Base-by-base conservation (phyloP, 2,113 vertebrate species). In the Carassius auratus region DNA sequence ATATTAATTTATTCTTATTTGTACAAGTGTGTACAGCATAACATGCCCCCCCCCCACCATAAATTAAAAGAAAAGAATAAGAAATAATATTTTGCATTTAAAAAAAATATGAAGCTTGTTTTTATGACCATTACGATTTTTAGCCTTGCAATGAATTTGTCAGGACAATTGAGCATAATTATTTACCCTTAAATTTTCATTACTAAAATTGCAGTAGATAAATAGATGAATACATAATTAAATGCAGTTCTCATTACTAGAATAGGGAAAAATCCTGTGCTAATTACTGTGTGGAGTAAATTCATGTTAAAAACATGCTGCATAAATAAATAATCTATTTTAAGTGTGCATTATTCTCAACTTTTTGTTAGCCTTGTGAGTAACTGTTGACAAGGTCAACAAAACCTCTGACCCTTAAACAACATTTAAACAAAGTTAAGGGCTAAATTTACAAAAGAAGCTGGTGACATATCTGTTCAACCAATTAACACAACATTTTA, bases 401-500 rank as follows among this genome's bases (percentile, higher is more conserved):
- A 50, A 76, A 8, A 59, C 36, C 36, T 38, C 5, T 50, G 9
- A 23, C n/a, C n/a, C 12, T 52, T 17, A 50, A 75, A 26, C 42
- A 42, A 59, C 57, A 21, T 75, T 50, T 26, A 73, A 52, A 80
- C 21, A 68, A 50, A n/a, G 23, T 81, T 81, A 81, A 66, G 52
- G 5, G 13, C 61, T 62, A 68, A 10, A 68, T 48, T 81, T 26
- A 68, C 4, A 66, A 15, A 23, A 30, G 23, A 81, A 45, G 62
- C n/a, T 8, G 13, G 1, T 48, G 57, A 80, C 38, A 81, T 48
- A 10, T 81, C 78, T 81, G 61, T 81, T n/a, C 78, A 5, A 23
- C 23, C 42, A 81, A 68, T 81, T 52, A 81, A 62, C 42, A 68
- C 61, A 68, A 81, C 78, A 30, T 81, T 68, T 81, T 81, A 50